Base-by-base conservation (phyloP, 2,113 vertebrate species). In the Perca flavescens region DNA sequence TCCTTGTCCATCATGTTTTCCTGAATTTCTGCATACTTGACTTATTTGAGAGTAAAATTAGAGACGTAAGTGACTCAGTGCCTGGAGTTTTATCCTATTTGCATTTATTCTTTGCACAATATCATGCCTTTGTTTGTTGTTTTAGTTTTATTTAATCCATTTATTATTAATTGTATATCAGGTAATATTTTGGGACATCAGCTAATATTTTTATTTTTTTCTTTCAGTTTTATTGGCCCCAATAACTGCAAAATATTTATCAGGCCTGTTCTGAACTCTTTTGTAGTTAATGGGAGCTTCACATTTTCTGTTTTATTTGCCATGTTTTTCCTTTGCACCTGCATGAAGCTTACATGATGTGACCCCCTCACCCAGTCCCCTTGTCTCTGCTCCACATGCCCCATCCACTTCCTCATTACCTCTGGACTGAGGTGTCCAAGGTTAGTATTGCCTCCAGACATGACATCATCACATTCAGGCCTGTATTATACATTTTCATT, bases 371-470 rank as follows among this genome's bases (percentile, higher is more conserved):
- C 25, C 95, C 4, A 85, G 83, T 86, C 88, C 95, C 47, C 89
- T 57, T 22, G 93, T 94, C 71, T 54, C 91, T 91, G 88, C 93
- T 89, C 82, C 93, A 87, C 94, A 93, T 63, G 84, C 79, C 67
- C 88, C 95, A 73, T 85, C 93, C 86, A 91, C 91, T 61, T 90
- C 96, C 86, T 89, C 93, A 88, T 96, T 95, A 96, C 74, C 75
- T 58, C 81, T 54, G 86, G 83, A 80, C 66, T 75, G 56, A 74
- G 71, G 54, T 92, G 76, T 84, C 82, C 63, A 93, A 96, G 96
- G 96, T 96, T 91, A 93, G 79, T 94, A 78, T 40, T 85, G 73
- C 64, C 78, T 73, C 57, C 79, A 52, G 64, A 78, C 16, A 63
- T 63, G 2, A 66, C 5, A 7, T n/a, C 31, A 53, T 64, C 25